Percentiles rank a stretch among this genome's conserved stretches.
Evolutionary conservation across 2,888 invertebrate genomes (phyloP).

Genomic region (Erannis defoliaria): DNA sequence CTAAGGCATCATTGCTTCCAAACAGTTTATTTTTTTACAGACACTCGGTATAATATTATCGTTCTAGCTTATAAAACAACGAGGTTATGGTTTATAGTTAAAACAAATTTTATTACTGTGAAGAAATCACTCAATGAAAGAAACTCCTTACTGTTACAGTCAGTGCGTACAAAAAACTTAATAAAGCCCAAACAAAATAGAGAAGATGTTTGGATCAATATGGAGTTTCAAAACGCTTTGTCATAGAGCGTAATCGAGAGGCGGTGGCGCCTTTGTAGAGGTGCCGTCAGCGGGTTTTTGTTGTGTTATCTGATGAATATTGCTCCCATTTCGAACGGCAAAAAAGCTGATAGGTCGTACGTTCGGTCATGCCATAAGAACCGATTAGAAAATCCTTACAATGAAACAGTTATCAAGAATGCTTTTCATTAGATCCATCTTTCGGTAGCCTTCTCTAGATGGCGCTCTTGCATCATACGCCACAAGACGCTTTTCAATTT

Average conservation of each 20-base stretch:
- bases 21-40: no score
- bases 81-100: no score
- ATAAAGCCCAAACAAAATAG: slow-evolving; percentile 81
- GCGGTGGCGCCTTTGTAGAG: slow-evolving; percentile 83
- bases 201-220: slow-evolving; percentile 84
- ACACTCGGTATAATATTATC: no score
- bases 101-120: no score
- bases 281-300: slow-evolving; percentile 81
- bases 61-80: no score
- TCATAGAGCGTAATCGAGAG: slow-evolving; percentile 85
- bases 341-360: slow-evolving; percentile 68
- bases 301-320: slow-evolving; percentile 83
- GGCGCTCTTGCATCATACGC: neutral
- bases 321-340: slow-evolving; percentile 81
- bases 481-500: no score
- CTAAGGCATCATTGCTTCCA: no score
- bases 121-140: no score
- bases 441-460: neutral
- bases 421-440: neutral
- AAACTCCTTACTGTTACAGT: slow-evolving; percentile 18
- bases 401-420: neutral
- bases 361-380: slow-evolving; percentile 23
- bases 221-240: slow-evolving; percentile 85
- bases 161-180: slow-evolving; percentile 51
- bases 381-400: neutral